These are phyloP conservation scores for Pachyseris speciosa DNA, from an alignment of 64 coral and sea anemone species.

Conservation along the genomic window DNA sequence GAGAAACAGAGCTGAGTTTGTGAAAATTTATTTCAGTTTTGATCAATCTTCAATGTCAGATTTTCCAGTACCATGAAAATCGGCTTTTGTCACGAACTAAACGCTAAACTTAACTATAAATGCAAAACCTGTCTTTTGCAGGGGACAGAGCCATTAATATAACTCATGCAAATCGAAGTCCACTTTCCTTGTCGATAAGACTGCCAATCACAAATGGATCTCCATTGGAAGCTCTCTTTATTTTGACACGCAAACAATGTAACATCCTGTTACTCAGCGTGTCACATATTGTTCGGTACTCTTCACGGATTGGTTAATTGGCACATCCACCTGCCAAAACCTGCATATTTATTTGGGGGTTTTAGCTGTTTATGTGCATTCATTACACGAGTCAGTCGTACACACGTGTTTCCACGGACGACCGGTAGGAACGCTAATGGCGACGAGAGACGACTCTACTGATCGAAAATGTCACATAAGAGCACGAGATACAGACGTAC, in stretches of 20 bases:
- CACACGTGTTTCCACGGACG: constrained; percentile 52
- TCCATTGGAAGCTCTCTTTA: background rate
- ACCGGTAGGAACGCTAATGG: too few relatives aligned
- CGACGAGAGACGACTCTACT: too few relatives aligned
- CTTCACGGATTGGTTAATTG: background rate
- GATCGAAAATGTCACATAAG: too few relatives aligned
- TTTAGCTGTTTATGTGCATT: constrained; percentile 35
- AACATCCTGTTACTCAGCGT: constrained; percentile 4
- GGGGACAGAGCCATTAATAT: background rate
- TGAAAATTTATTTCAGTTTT: background rate
- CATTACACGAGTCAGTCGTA: background rate
- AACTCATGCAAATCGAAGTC: background rate
- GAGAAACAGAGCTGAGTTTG: background rate
- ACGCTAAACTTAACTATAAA: background rate
- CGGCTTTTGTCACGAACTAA: background rate
- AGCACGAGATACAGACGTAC: too few relatives aligned
- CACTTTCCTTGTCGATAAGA: background rate
- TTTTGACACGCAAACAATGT: background rate
- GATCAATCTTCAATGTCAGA: too few relatives aligned
- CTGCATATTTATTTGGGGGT: background rate
- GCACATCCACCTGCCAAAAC: constrained; percentile 22
- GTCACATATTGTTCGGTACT: background rate
- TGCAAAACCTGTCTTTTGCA: background rate
- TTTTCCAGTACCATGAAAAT: too few relatives aligned
- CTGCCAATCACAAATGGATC: constrained; percentile 11